A percentile compares a stretch with the other conserved stretches of the same genome.
These are phyloP conservation scores for Phenganax marumi DNA, from an alignment of 92 coral and sea anemone genomes.

Conservation along the genomic window DNA sequence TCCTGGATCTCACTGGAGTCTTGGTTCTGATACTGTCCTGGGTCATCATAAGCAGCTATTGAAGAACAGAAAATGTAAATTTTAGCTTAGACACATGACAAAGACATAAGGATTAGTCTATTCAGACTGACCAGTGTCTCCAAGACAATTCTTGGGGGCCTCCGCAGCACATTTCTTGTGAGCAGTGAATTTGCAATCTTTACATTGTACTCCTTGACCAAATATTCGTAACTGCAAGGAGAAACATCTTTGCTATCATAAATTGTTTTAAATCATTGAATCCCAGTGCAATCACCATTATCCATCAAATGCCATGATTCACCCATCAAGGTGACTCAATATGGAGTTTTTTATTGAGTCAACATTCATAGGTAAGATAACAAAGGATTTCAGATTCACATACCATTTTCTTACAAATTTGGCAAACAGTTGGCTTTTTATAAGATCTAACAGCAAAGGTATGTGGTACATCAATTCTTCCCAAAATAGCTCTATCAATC, in stretches of 20 bases:
- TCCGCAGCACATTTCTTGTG: slow-evolving; percentile 81
- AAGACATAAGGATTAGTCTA: not conserved
- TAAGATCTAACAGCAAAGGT: slow-evolving; percentile 91
- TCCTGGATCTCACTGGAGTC: slow-evolving; percentile 41
- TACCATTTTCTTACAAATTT: slow-evolving; percentile 90
- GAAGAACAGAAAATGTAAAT: not conserved
- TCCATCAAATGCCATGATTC: too few relatives aligned
- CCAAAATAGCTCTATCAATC: slow-evolving; percentile 74
- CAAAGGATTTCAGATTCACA: slow-evolving; percentile 17
- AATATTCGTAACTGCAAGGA: slow-evolving; percentile 74
- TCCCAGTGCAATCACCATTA: too few relatives aligned
- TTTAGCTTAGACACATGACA: too few relatives aligned
- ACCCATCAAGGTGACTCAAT: too few relatives aligned
- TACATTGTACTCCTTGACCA: slow-evolving; percentile 92
- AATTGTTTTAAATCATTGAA: too few relatives aligned
- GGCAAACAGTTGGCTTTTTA: slow-evolving; percentile 91
- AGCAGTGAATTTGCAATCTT: slow-evolving; percentile 97
- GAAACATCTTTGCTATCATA: not conserved
- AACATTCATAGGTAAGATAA: too few relatives aligned
- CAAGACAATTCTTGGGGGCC: slow-evolving; percentile 91
- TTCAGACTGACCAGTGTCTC: slow-evolving; percentile 72
- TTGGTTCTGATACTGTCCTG: not conserved
- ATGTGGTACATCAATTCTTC: slow-evolving; percentile 89
- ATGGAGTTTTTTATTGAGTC: too few relatives aligned
- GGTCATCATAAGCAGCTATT: slow-evolving; percentile 19